Evolutionary conservation across 2,888 invertebrate species (phyloP).

Genomic region (Phengaris arion): DNA sequence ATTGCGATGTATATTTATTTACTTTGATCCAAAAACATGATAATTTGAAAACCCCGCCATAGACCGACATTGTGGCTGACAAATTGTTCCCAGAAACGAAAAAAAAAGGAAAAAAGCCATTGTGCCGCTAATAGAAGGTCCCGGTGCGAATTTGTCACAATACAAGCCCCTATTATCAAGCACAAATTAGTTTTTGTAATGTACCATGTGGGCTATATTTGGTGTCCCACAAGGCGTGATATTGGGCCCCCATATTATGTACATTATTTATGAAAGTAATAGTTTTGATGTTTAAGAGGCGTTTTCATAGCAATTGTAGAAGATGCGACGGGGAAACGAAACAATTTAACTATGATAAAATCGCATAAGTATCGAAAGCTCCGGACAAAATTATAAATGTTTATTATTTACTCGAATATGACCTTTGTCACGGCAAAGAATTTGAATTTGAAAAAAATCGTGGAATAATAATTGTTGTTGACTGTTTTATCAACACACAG

Average conservation of each 20-base stretch:
- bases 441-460: no score
- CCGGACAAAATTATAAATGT: background rate
- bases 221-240: conserved; percentile 21
- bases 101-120: conserved; percentile 48
- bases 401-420: no score
- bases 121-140: conserved; percentile 69
- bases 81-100: conserved; percentile 45
- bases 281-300: conserved; percentile 1
- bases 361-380: background rate
- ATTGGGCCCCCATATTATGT: conserved; percentile 29
- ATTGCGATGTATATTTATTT: conserved; percentile 5
- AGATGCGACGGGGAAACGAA: background rate
- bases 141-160: conserved; percentile 72
- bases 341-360: background rate
- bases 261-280: conserved; percentile 20
- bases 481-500: no score
- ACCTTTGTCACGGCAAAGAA: no score
- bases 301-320: conserved; percentile 31
- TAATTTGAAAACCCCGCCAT: conserved; percentile 7
- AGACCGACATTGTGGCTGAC: conserved; percentile 39
- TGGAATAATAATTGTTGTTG: no score
- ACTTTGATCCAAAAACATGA: conserved; percentile 17
- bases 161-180: conserved; percentile 63
- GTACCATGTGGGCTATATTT: conserved; percentile 37
- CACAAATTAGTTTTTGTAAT: conserved; percentile 72